A percentile compares a stretch with the other conserved stretches of the same genome.
These are phyloP conservation scores for Lithophane socia DNA, from an alignment of 2,888 invertebrate species.

Conservation along the genomic window DNA sequence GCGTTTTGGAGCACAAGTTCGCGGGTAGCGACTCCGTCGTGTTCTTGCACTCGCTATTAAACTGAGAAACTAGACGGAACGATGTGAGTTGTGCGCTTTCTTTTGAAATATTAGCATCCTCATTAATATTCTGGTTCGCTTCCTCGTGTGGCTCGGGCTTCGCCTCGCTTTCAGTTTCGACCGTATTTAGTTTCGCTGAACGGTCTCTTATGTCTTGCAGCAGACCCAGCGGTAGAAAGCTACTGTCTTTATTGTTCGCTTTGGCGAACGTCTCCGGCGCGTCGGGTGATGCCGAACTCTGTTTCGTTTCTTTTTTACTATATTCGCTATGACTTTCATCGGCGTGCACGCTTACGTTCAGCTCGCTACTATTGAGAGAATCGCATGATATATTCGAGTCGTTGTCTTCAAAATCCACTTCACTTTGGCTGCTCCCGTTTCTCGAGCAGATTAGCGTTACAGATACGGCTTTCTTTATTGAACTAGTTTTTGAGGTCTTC, in stretches of 20 bases:
- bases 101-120: conserved; percentile 85
- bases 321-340: conserved; percentile 87
- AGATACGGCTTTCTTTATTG: conserved; percentile 88
- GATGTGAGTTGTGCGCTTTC: conserved; percentile 89
- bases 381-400: conserved; percentile 95
- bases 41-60: conserved; percentile 83
- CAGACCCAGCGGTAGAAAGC: conserved; percentile 92
- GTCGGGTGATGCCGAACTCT: conserved; percentile 77
- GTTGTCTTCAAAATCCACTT: conserved; percentile 93
- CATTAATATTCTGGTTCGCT: conserved; percentile 87
- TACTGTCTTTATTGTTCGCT: conserved; percentile 82
- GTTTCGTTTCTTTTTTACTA: conserved; percentile 84
- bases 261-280: conserved; percentile 80
- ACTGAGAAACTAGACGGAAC: conserved; percentile 89
- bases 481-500: conserved; percentile 89
- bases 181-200: conserved; percentile 87
- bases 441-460: conserved; percentile 90
- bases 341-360: conserved; percentile 89
- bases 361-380: conserved; percentile 94
- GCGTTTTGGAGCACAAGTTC: conserved; percentile 80
- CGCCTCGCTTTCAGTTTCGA: conserved; percentile 85
- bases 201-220: conserved; percentile 93
- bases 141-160: conserved; percentile 79
- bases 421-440: conserved; percentile 91
- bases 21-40: conserved; percentile 77